These are phyloP conservation scores for Clusia tigrina DNA, from an alignment of 2,888 invertebrate genomes.

Conservation along the genomic window DNA sequence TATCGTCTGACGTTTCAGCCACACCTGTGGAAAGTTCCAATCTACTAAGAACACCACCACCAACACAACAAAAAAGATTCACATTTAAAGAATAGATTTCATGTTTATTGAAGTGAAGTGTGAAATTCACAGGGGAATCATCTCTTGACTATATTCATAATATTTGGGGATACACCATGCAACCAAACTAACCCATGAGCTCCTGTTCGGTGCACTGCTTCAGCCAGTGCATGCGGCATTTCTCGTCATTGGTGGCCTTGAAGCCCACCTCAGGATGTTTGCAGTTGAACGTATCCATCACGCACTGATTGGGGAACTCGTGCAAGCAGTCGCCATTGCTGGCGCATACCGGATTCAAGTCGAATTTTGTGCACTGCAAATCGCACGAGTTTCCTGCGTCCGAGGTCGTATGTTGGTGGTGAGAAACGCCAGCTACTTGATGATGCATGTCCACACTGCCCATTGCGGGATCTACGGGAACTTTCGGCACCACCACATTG, in stretches of 20 bases:
- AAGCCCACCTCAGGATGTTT: conserved; percentile 48
- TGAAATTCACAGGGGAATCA: no score
- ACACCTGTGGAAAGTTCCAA: no score
- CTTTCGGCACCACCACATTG: conserved; percentile 1
- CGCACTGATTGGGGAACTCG: conserved; percentile 56
- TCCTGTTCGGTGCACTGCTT: conserved; percentile 45
- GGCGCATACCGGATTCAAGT: conserved; percentile 52
- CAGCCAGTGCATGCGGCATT: conserved; percentile 41
- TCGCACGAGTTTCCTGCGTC: no score
- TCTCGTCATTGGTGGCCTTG: conserved; percentile 44
- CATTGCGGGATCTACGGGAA: not conserved
- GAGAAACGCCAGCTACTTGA: not conserved
- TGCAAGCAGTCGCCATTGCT: conserved; percentile 51
- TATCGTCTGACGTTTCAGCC: no score
- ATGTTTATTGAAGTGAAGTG: no score
- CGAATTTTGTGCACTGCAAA: conserved; percentile 51
- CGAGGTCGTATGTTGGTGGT: no score
- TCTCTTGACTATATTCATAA: no score
- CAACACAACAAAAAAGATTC: no score
- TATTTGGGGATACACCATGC: not conserved
- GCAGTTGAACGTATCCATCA: conserved; percentile 56
- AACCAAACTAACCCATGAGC: conserved; percentile 31
- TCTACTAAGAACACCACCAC: no score
- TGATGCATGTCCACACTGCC: not conserved
- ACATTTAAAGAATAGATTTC: no score